Conservation (phyloP, 2,113 vertebrate species). For the Petrocephalus zakoni region DNA sequence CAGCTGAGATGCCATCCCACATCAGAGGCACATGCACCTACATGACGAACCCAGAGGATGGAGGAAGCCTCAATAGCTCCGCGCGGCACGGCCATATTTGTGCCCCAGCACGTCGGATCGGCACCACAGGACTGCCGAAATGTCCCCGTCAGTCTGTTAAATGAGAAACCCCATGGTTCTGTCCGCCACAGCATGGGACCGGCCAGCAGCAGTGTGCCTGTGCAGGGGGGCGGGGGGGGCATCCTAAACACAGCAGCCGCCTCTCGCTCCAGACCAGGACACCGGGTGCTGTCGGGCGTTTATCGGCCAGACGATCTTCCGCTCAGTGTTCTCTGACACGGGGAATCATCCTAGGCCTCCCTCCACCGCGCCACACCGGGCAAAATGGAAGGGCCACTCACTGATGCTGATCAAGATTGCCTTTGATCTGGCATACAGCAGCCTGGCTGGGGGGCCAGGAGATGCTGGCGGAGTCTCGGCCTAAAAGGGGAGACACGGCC, state of each 20-base stretch:
- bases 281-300: conserved; percentile 62
- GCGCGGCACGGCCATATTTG: not conserved
- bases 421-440: conserved; percentile 51
- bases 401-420: conserved; percentile 55
- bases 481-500: not conserved
- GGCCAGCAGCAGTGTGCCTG: not conserved
- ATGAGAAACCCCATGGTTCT: not conserved
- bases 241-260: not conserved
- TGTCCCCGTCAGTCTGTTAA: not conserved
- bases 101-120: not conserved
- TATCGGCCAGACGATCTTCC: conserved; percentile 68
- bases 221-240: not conserved
- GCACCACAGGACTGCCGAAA: not conserved
- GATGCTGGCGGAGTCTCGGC: not conserved
- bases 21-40: not conserved
- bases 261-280: conserved; percentile 24
- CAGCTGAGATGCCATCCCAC: not conserved
- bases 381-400: conserved; percentile 52
- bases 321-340: conserved; percentile 40
- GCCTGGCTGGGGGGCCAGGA: conserved; percentile 30
- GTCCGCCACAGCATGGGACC: not conserved
- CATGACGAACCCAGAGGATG: not conserved
- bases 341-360: conserved; percentile 24
- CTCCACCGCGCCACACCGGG: conserved; percentile 34
- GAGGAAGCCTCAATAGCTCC: not conserved